Evolutionary conservation across 2,888 invertebrate genomes (phyloP), one percentile per base, ranked within the genome.

Genomic region (Arctia plantaginis): DNA sequence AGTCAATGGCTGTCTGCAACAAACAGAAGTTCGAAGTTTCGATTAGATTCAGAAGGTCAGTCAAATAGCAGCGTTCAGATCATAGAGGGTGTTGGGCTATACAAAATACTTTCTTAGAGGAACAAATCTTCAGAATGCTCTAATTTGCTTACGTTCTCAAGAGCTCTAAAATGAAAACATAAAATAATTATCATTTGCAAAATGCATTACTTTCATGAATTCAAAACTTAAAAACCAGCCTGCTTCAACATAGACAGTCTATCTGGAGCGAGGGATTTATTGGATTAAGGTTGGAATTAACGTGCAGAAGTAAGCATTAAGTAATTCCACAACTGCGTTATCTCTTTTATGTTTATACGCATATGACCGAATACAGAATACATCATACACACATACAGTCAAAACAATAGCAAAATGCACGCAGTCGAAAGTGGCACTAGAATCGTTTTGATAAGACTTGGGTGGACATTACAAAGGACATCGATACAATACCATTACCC

Each of bases 381-480:
- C 15, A 62, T 30, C 15, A 30, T 30, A 30, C 7, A 18, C 15
- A 30, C 30, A 30, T 30, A 62, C 7, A 18, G 0, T 62, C 30
- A 30, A 30, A 30, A 62, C 62, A 71, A 64, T 65, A 65, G 44
- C n/a, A 35, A 41, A 59, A 35, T 72, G 20, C 35, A 68, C 47
- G 30, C 20, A 64, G 30, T 20, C 59, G 44, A 67, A 66, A 65
- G 66, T 55, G 41, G 27, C n/a, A 62, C 10, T 44, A 33, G 51
- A 35, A 59, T 33, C n/a, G 44, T 30, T 44, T 55, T 72, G 72
- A 72, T 72, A 72, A 66, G 55, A 23, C 35, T 23, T 8, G 66
- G 23, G 66, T 55, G 39, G 72, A 66, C 71, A 66, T 72, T 66
- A 72, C 72, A 66, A 72, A 66, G 66, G 66, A 72, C 66, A 59